Base-by-base conservation (phyloP, 1,140 invertebrate species). In the Rhagoletis zephyria region DNA sequence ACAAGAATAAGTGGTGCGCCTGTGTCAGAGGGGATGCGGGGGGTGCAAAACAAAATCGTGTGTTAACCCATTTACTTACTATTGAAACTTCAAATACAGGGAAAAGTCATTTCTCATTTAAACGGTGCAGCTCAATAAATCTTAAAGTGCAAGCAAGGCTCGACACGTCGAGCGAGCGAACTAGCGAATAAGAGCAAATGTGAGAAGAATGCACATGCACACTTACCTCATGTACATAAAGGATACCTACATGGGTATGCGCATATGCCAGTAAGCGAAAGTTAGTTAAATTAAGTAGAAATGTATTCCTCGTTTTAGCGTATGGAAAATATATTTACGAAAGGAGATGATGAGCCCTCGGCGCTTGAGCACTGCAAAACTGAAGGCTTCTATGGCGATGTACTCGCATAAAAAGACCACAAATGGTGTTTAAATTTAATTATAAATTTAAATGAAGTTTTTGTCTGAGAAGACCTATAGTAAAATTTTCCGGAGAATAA, bases 71-170 rank as follows among this genome's bases (percentile, higher is more conserved):
- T 56, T 56, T 81, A 56, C 74, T 81, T 81, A 56, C 74, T 81
- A 48, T 81, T 81, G 74, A 81, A 81, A 81, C 74, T 81, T 81
- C 74, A 81, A 81, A 56, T 81, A 81, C 74, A 85, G 59, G 40
- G 40, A 85, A 85, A 85, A 85, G 85, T 45, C 85, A 85, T 85
- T 85, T 85, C 30, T 85, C 85, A 85, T 85, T 85, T 61, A 63
- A 85, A 59, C 81, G 81, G 59, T 61, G 59, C 81, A 61, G 60
- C 42, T 85, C 85, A 61, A 85, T 85, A 61, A 85, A 85, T 85
- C 85, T 85, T 85, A 85, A 85, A 81, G 74, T 59, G 48, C 74
- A 81, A 81, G 74, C 74, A n/a, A 30, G 42, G 48, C 48, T 59
- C 51, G 42, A 40, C 45, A 74, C 42, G 67, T 9, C 30, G 42